Percentiles rank a stretch among this genome's conserved stretches.
Conservation (phyloP, 2,888 invertebrate species). For the Chloromyia formosa region DNA sequence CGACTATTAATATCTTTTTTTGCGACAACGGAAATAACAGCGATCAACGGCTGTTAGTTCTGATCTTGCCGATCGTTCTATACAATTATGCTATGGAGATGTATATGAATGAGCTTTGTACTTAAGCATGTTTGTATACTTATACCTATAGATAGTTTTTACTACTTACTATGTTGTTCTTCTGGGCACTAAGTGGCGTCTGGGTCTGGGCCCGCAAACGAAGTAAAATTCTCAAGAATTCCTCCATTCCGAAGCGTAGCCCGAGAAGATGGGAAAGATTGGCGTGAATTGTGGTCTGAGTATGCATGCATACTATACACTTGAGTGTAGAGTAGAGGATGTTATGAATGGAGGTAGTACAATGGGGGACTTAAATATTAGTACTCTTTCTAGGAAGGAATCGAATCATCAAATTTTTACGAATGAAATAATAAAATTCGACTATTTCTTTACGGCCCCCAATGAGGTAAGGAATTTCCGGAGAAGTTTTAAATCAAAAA, state of each 20-base stretch:
- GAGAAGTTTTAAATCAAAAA: too few relatives aligned
- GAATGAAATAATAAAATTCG: too few relatives aligned
- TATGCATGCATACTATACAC: not conserved
- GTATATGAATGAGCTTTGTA: not conserved
- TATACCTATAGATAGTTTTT: not conserved
- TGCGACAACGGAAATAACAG: conserved; percentile 36
- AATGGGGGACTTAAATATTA: too few relatives aligned
- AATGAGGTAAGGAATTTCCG: too few relatives aligned
- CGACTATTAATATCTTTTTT: not conserved
- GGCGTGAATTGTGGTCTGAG: conserved; percentile 4
- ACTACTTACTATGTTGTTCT: not conserved
- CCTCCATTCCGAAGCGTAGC: not conserved
- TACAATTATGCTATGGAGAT: too few relatives aligned
- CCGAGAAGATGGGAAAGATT: not conserved
- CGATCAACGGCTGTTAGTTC: conserved; percentile 14
- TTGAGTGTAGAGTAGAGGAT: not conserved
- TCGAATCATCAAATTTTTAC: too few relatives aligned
- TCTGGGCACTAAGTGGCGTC: conserved; percentile 33
- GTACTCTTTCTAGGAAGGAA: too few relatives aligned
- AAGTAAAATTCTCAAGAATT: conserved; percentile 35
- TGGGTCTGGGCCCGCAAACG: conserved; percentile 3
- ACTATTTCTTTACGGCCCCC: too few relatives aligned
- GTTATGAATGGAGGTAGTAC: too few relatives aligned
- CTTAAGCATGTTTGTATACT: not conserved
- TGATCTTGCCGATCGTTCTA: conserved; percentile 11